phyloP scores from a whole-genome alignment of 2,113 vertebrate genomes.

The Boulengeromyrus knoepffleri region DNA sequence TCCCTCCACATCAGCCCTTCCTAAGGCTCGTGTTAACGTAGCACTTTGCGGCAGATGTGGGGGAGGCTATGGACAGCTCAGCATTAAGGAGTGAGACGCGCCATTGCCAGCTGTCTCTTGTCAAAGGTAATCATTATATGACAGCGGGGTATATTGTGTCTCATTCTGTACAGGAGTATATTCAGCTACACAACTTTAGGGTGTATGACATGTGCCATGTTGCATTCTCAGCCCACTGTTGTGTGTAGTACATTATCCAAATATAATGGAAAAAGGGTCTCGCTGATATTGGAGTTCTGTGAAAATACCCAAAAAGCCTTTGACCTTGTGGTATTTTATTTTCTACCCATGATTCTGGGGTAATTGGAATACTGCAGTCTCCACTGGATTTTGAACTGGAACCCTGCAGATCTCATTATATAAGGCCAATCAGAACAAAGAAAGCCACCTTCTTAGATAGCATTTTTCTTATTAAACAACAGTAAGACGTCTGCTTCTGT shows the following conservation, averaged over 20 bases:
- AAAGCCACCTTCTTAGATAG: constrained; percentile 58
- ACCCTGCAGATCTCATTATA: constrained; percentile 58
- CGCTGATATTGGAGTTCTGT: constrained; percentile 35
- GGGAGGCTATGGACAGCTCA: not conserved
- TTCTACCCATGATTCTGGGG: constrained; percentile 35
- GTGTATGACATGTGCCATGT: not conserved
- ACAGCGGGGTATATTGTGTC: not conserved
- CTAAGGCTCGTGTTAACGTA: not conserved
- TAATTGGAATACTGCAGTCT: constrained; percentile 46
- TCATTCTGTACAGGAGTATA: not conserved
- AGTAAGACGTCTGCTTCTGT: constrained; percentile 15
- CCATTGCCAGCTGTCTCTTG: not conserved
- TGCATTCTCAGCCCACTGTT: not conserved
- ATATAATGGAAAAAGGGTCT: not conserved
- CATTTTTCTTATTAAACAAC: constrained; percentile 54
- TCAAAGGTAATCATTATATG: not conserved
- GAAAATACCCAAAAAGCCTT: constrained; percentile 48
- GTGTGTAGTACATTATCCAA: not conserved
- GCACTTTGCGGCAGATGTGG: not conserved
- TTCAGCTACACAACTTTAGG: not conserved
- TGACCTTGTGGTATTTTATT: constrained; percentile 63
- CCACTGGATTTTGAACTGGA: constrained; percentile 20
- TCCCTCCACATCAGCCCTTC: not conserved
- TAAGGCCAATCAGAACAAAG: constrained; percentile 67
- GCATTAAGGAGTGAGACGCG: not conserved